A percentile compares a stretch with the other conserved stretches of the same genome.
These are phyloP conservation scores for Meloidogyne hapla DNA, from an alignment of 1,140 invertebrate genomes.

Conservation along the genomic window DNA sequence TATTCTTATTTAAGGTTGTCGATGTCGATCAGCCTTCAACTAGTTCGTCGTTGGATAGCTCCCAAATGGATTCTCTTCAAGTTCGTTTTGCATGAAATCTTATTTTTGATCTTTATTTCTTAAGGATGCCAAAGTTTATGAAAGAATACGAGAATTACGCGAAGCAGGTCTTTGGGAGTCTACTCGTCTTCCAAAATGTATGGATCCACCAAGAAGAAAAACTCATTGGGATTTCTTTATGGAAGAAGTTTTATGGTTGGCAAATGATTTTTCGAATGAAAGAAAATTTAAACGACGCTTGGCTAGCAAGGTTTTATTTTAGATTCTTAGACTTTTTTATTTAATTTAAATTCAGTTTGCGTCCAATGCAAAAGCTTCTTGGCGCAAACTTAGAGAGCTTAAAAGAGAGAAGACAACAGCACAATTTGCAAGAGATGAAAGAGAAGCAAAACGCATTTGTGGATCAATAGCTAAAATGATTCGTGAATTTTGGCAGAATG, in stretches of 20 bases:
- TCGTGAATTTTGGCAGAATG: slow-evolving; percentile 80
- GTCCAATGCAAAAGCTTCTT: slow-evolving; percentile 30
- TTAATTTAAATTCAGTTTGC: slow-evolving; percentile 19
- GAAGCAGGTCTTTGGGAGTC: slow-evolving; percentile 53
- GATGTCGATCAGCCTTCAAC: slow-evolving; percentile 38
- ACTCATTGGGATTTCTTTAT: slow-evolving; percentile 95
- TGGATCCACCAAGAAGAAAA: slow-evolving; percentile 56
- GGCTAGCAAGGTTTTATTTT: slow-evolving; percentile 77
- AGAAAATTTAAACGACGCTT: slow-evolving; percentile 93
- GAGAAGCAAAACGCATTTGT: slow-evolving; percentile 73
- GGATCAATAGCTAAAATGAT: slow-evolving; percentile 87
- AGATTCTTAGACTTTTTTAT: slow-evolving; percentile 3
- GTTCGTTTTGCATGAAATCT: not conserved
- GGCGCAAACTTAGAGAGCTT: slow-evolving; percentile 9
- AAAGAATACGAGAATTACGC: slow-evolving; percentile 44
- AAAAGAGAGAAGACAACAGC: slow-evolving; percentile 2
- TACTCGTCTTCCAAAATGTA: slow-evolving; percentile 52
- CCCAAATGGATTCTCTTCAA: slow-evolving; percentile 33
- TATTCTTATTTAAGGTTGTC: slow-evolving; percentile 16
- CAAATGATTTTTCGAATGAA: slow-evolving; percentile 93
- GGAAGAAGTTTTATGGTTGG: slow-evolving; percentile 97
- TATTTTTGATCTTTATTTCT: not conserved
- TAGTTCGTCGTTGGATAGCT: slow-evolving; percentile 39
- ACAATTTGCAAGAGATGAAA: slow-evolving; percentile 24
- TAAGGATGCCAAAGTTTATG: slow-evolving; percentile 41